Base-by-base conservation (phyloP, 1,140 invertebrate genomes). In the Drosophila arawakana region DNA sequence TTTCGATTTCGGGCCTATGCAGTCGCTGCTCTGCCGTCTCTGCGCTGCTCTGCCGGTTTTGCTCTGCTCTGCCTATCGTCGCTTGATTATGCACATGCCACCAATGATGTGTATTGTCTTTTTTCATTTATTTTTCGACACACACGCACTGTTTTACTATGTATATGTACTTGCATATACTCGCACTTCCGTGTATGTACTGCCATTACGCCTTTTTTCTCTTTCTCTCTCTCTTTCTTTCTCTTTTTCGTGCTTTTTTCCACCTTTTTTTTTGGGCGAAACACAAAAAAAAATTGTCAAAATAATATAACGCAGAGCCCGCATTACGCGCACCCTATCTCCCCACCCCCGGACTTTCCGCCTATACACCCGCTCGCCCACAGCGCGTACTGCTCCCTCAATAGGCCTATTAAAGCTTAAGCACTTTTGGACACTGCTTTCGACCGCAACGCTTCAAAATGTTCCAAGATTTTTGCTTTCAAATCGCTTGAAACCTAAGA, bases 31-130 rank as follows among this genome's bases (percentile, higher is more conserved):
- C 44, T 59, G 44, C 67, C 66, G 76, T 47, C 73, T 21, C 41
- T 43, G 25, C 25, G 3, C 65, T 43, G 25, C 37, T 52, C 34
- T 34, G 43, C 25, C 62, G 1, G 18, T 1, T 21, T 46, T 43
- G 25, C 25, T 30, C 65, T 43, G 25, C 43, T 52, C 34, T 34
- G 25, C 25, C 62, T 39, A 39, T 55, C 62, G 39, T 39, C 61
- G 68, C 80, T 75, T 83, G 83, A 85, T 85, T 81, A 85, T 85
- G 81, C 78, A 85, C 81, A 81, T 81, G 82, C 81, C 78, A 89
- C 84, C 84, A 88, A 88, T 83, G 84, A 88, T 73, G 84, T 84
- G 84, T 74, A 13, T n/a, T 79, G 83, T 72, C 82, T 86, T 88
- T 30, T 86, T 85, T 65, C 66, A 81, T 85, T 86, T 85, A 81